A percentile compares a stretch with the other conserved stretches of the same genome.
Conservation (phyloP, 2,888 invertebrate genomes). For the Stenodema calcarata region DNA sequence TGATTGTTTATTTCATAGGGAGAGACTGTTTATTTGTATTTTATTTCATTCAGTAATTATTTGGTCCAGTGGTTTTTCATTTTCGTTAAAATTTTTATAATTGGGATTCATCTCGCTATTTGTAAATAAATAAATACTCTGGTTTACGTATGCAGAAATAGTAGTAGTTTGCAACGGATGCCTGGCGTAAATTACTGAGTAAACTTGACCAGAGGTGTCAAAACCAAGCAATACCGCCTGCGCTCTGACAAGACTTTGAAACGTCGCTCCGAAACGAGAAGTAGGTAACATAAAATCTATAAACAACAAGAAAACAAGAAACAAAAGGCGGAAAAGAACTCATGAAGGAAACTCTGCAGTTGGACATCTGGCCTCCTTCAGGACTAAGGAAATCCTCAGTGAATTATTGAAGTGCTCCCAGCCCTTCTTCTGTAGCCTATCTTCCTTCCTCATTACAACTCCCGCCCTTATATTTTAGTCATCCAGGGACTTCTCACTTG, state of each 20-base stretch:
- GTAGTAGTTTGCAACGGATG: too few relatives aligned
- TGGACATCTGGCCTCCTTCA: constrained; percentile 5
- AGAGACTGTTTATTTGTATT: too few relatives aligned
- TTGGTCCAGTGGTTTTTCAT: too few relatives aligned
- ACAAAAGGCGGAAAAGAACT: neutral
- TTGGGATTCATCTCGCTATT: too few relatives aligned
- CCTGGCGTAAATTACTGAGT: too few relatives aligned
- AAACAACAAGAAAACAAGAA: neutral
- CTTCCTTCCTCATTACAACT: constrained; percentile 31
- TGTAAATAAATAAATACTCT: too few relatives aligned
- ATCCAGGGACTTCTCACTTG: constrained; percentile 34
- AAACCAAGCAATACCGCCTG: too few relatives aligned
- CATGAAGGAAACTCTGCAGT: neutral
- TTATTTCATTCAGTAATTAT: too few relatives aligned
- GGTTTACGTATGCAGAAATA: too few relatives aligned
- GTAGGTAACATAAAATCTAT: neutral
- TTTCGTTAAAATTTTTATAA: too few relatives aligned
- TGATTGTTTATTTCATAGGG: too few relatives aligned
- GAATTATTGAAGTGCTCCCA: constrained; percentile 27
- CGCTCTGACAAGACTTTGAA: neutral
- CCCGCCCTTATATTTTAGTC: constrained; percentile 36
- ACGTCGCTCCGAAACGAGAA: neutral
- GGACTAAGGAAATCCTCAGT: constrained; percentile 26
- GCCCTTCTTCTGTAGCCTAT: neutral
- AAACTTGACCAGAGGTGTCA: too few relatives aligned